phyloP scores from a whole-genome alignment of 2,113 vertebrate species.

The Rousettus leschenaultii region DNA sequence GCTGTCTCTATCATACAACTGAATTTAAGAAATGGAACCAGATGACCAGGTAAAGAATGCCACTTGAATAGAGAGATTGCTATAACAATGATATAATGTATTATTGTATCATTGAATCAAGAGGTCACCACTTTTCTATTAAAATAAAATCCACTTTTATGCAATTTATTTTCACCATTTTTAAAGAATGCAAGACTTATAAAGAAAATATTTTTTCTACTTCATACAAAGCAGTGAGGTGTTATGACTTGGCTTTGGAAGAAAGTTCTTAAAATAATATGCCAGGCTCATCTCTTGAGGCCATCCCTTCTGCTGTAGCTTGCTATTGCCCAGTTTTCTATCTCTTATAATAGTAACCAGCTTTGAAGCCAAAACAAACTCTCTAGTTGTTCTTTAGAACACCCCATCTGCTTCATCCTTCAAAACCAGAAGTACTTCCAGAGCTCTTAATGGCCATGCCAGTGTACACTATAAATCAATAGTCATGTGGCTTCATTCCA shows the following conservation, averaged over 20 bases:
- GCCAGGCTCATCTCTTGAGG: conserved; percentile 43
- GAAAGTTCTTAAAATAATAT: conserved; percentile 61
- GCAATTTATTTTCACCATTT: not conserved
- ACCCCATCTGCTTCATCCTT: conserved; percentile 58
- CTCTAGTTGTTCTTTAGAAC: conserved; percentile 54
- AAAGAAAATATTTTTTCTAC: conserved; percentile 11
- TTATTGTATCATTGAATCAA: not conserved
- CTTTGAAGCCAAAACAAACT: conserved; percentile 64
- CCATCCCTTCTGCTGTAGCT: conserved; percentile 50
- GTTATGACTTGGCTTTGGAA: conserved; percentile 12
- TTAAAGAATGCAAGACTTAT: not conserved
- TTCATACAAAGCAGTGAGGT: conserved; percentile 7
- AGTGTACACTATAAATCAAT: not conserved
- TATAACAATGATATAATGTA: not conserved
- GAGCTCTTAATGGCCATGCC: not conserved
- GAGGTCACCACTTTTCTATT: not conserved
- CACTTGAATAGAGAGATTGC: not conserved
- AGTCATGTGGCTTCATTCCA: not conserved
- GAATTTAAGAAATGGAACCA: not conserved
- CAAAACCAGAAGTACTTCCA: conserved; percentile 55
- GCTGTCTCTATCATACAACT: not conserved
- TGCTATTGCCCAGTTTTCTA: conserved; percentile 46
- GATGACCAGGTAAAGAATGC: not conserved
- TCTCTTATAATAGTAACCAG: conserved; percentile 71
- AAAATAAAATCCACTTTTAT: not conserved